These are phyloP conservation scores for Argyrosomus regius DNA, from an alignment of 2,797 vertebrate genomes.

Conservation along the genomic window DNA sequence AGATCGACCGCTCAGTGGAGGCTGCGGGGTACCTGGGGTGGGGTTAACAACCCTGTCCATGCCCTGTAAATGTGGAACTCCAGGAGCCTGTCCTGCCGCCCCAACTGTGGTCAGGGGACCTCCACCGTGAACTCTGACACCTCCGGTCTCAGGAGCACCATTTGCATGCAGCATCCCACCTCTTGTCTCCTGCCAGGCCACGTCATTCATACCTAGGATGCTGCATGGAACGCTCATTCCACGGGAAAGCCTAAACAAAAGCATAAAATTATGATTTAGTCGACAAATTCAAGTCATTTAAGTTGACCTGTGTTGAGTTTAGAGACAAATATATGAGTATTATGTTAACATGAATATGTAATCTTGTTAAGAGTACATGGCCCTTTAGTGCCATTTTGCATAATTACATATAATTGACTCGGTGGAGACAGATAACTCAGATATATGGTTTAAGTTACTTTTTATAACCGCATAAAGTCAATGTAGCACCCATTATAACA, in stretches of 20 bases:
- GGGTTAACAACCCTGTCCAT: constrained; percentile 81
- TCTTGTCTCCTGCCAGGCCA: constrained; percentile 89
- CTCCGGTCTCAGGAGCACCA: constrained; percentile 81
- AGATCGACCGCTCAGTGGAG: constrained; percentile 82
- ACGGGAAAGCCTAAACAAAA: constrained; percentile 78
- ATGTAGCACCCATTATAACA: background rate
- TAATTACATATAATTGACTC: background rate
- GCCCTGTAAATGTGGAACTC: constrained; percentile 76
- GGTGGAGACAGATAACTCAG: background rate
- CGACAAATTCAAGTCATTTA: background rate
- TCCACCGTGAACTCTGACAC: constrained; percentile 77
- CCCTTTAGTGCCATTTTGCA: background rate
- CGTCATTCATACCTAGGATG: constrained; percentile 89
- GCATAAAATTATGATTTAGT: background rate
- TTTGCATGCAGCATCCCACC: constrained; percentile 86
- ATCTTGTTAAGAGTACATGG: background rate
- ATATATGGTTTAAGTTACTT: background rate
- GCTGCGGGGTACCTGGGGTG: constrained; percentile 76
- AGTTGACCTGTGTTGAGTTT: background rate
- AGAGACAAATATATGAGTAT: background rate
- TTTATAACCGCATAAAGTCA: background rate
- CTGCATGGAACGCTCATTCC: constrained; percentile 89
- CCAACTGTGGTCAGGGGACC: constrained; percentile 77
- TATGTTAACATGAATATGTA: background rate
- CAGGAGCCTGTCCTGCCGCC: constrained; percentile 70